phyloP scores from a whole-genome alignment of 2,888 invertebrate genomes.

The Dasysyrphus tricinctus region DNA sequence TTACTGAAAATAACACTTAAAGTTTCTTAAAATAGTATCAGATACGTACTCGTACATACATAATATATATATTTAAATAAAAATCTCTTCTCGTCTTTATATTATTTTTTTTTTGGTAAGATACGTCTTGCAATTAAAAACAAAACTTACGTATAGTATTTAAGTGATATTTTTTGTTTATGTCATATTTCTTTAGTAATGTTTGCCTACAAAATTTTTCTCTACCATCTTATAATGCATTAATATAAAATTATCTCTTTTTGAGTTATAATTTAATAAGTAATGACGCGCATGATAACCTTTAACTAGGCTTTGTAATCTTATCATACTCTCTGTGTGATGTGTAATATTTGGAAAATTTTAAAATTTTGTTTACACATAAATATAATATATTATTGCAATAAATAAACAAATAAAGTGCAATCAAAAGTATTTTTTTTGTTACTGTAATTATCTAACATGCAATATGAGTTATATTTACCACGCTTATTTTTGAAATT shows the following conservation, averaged over 20 bases:
- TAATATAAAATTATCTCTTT: slow-evolving; percentile 46
- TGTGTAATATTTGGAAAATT: slow-evolving; percentile 33
- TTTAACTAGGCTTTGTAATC: slow-evolving; percentile 48
- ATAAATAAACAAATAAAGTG: background rate
- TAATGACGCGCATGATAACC: slow-evolving; percentile 54
- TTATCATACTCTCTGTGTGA: slow-evolving; percentile 27
- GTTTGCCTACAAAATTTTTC: slow-evolving; percentile 1
- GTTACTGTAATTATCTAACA: background rate
- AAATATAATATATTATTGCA: background rate
- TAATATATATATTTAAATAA: background rate
- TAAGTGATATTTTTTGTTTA: slow-evolving; percentile 8
- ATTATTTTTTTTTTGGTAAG: background rate
- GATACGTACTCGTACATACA: slow-evolving; percentile 14
- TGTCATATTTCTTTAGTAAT: slow-evolving; percentile 9
- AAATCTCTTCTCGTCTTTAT: slow-evolving; percentile 6
- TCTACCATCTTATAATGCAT: slow-evolving; percentile 27
- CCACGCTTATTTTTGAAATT: too few relatives aligned
- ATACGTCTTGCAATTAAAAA: background rate
- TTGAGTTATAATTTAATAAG: slow-evolving; percentile 19
- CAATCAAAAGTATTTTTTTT: background rate
- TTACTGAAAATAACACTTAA: slow-evolving; percentile 33
- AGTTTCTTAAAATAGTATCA: slow-evolving; percentile 57
- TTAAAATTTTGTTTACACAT: slow-evolving; percentile 10
- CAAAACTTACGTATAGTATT: slow-evolving; percentile 8
- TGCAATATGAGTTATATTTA: too few relatives aligned